A percentile compares a stretch with the other conserved stretches of the same genome.
Evolutionary conservation across 2,113 vertebrate species (phyloP).

Genomic region (Gobiocypris rarus): DNA sequence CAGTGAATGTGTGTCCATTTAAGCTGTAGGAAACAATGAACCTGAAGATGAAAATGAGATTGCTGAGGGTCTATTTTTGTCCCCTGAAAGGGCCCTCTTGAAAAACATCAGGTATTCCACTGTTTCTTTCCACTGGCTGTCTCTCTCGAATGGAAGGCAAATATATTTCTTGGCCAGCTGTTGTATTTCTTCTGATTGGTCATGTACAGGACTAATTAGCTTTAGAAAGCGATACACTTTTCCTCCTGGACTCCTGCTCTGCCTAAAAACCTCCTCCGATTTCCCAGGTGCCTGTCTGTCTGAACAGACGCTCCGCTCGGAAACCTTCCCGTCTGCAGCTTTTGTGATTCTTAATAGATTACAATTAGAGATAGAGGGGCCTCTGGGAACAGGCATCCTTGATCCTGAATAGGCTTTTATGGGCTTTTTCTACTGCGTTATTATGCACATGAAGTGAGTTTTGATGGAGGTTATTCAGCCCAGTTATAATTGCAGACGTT

Average conservation of each 20-base stretch:
- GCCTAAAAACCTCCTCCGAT: constrained; percentile 71
- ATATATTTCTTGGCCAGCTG: constrained; percentile 76
- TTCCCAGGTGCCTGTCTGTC: constrained; percentile 79
- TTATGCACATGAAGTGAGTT: constrained; percentile 42
- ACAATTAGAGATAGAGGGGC: constrained; percentile 65
- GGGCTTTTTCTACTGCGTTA: background rate
- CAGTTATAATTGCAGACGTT: constrained; percentile 39
- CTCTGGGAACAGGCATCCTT: constrained; percentile 55
- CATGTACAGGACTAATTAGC: constrained; percentile 72
- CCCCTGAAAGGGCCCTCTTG: constrained; percentile 59
- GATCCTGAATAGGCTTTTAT: constrained; percentile 60
- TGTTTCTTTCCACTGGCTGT: constrained; percentile 63
- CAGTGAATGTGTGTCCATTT: constrained; percentile 18
- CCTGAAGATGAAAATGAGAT: constrained; percentile 51
- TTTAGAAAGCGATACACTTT: constrained; percentile 69
- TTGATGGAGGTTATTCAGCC: constrained; percentile 40
- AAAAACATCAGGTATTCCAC: constrained; percentile 58
- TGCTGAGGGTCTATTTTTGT: constrained; percentile 52
- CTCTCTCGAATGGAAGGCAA: constrained; percentile 68
- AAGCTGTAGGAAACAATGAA: constrained; percentile 29
- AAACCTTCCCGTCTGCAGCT: constrained; percentile 56
- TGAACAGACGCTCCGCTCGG: constrained; percentile 69
- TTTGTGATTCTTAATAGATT: constrained; percentile 71
- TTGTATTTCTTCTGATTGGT: constrained; percentile 72
- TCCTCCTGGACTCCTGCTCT: constrained; percentile 55